A percentile compares a stretch with the other conserved stretches of the same genome.
Evolutionary conservation across 2,888 invertebrate genomes (phyloP).

Genomic region (Coremacera marginata): DNA sequence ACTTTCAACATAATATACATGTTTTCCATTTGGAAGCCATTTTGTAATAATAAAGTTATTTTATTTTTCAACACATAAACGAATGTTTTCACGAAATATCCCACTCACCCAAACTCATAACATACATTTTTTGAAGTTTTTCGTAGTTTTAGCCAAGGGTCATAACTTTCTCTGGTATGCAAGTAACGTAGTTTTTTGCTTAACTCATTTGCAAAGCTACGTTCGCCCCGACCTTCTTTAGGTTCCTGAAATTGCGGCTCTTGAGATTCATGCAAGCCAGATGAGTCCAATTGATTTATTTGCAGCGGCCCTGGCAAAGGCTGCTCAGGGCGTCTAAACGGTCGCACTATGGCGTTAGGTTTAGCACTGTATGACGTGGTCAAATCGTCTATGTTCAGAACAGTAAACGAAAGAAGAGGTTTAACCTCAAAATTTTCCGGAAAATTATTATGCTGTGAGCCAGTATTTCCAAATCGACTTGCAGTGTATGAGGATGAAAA

Average conservation of each 20-base stretch:
- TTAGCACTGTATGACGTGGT: constrained; percentile 56
- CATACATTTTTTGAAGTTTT: constrained; percentile 59
- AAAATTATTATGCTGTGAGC: constrained; percentile 47
- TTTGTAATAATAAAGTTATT: no score
- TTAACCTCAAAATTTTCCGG: constrained; percentile 47
- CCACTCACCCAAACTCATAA: constrained; percentile 31
- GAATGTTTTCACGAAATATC: neutral
- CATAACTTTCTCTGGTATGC: constrained; percentile 72
- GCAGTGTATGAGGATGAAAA: constrained; percentile 58
- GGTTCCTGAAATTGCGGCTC: constrained; percentile 1
- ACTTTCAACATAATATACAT: no score
- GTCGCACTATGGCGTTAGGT: constrained; percentile 73
- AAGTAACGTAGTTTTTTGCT: constrained; percentile 79
- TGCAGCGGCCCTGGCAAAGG: constrained; percentile 42
- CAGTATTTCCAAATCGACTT: constrained; percentile 47
- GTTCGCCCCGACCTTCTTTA: constrained; percentile 37
- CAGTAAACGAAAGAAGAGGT: constrained; percentile 55
- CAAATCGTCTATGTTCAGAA: constrained; percentile 55
- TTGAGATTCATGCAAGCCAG: constrained; percentile 64
- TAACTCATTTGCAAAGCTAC: constrained; percentile 76
- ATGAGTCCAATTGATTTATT: constrained; percentile 70
- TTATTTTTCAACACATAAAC: neutral
- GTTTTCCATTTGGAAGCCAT: no score
- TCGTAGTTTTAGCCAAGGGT: constrained; percentile 39
- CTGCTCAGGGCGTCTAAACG: constrained; percentile 68